phyloP scores from a whole-genome alignment of 2,113 vertebrate genomes.

The Eublepharis macularius region DNA sequence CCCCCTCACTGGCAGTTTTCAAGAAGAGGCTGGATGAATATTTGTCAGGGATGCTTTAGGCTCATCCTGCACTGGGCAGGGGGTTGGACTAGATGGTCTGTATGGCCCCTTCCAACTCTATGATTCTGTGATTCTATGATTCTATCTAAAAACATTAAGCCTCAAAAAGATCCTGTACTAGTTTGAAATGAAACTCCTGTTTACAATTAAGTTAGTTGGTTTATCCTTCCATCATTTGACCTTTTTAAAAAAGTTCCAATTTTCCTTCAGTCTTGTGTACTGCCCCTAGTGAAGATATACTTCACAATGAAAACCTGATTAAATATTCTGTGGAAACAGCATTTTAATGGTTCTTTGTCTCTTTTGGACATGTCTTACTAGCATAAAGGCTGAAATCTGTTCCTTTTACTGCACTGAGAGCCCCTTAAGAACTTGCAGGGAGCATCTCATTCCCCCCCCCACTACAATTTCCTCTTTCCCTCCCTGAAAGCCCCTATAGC shows the following conservation, averaged over 20 bases:
- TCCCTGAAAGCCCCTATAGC: too few relatives aligned
- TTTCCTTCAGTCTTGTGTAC: constrained; percentile 23
- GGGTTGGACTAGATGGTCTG: too few relatives aligned
- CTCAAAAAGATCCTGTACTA: constrained; percentile 29
- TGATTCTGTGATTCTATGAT: too few relatives aligned
- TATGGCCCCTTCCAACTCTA: too few relatives aligned
- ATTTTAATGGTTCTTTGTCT: constrained; percentile 32
- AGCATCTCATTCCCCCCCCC: too few relatives aligned
- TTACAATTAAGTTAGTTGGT: constrained; percentile 40
- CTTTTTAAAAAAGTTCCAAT: constrained; percentile 1
- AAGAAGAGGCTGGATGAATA: too few relatives aligned
- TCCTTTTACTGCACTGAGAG: constrained; percentile 32
- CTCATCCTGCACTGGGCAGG: too few relatives aligned
- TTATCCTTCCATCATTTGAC: constrained; percentile 12
- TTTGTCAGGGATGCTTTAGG: too few relatives aligned
- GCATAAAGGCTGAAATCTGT: constrained; percentile 28
- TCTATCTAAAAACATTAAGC: constrained; percentile 36
- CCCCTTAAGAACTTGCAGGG: too few relatives aligned
- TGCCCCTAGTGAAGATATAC: constrained; percentile 25
- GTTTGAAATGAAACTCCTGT: constrained; percentile 41
- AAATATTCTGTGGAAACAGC: constrained; percentile 30
- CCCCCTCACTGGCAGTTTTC: too few relatives aligned
- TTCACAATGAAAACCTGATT: constrained; percentile 30
- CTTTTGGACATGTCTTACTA: constrained; percentile 25
- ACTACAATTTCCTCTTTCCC: too few relatives aligned